Percentiles rank a stretch among this genome's conserved stretches.
Evolutionary conservation across 2,113 vertebrate genomes (phyloP).

Genomic region (Diphyllodes magnificus): DNA sequence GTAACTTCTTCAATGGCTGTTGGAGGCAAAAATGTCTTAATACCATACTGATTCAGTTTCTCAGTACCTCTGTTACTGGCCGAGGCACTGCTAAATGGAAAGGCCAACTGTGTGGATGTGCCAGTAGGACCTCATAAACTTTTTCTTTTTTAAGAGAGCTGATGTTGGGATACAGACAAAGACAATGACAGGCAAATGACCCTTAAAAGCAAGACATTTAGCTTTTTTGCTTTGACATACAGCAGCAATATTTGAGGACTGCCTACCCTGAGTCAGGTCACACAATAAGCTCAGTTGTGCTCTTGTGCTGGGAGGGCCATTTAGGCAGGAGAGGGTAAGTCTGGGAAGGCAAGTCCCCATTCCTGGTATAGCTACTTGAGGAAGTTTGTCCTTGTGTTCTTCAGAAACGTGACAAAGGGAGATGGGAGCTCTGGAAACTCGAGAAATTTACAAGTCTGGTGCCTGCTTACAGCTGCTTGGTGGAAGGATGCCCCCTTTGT

Average conservation of each 20-base stretch:
- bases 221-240: neutral
- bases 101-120: neutral
- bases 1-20: neutral
- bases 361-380: neutral
- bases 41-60: neutral
- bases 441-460: neutral
- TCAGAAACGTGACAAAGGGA: neutral
- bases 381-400: neutral
- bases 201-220: neutral
- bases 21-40: neutral
- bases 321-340: neutral
- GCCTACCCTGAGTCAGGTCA: neutral
- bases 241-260: neutral
- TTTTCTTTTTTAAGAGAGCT: neutral
- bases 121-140: neutral
- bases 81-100: fast-evolving
- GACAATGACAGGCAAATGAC: neutral
- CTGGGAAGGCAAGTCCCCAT: neutral
- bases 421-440: neutral
- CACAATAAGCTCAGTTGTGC: neutral
- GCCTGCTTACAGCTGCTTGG: neutral
- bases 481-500: constrained; percentile 37
- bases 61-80: neutral
- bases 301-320: neutral
- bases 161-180: neutral